phyloP scores from a whole-genome alignment of 2,113 vertebrate genomes.

The Chauna torquata region DNA sequence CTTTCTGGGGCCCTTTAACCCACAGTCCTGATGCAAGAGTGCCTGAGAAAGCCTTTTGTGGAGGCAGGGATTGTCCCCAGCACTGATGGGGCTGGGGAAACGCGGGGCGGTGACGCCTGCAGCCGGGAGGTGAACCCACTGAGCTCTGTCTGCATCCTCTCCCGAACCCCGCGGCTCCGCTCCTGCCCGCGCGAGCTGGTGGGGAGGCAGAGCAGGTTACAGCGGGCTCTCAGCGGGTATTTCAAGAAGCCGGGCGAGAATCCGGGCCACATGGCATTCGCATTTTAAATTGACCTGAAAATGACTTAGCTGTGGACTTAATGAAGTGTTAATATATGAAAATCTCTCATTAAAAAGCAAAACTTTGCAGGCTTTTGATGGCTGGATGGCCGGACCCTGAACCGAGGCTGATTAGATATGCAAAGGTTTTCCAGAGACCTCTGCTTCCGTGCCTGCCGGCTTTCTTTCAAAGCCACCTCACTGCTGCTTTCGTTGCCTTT shows the following conservation, averaged over 20 bases:
- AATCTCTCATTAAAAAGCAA: conserved; percentile 39
- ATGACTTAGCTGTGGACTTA: background rate
- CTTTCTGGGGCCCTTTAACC: background rate
- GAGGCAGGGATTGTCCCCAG: background rate
- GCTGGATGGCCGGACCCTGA: background rate
- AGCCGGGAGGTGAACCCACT: fast-evolving
- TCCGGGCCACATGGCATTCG: background rate
- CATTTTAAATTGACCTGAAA: background rate
- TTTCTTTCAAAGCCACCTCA: background rate
- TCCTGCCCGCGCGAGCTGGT: background rate
- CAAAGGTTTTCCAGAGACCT: background rate
- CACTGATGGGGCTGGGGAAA: fast-evolving
- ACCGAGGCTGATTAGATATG: background rate
- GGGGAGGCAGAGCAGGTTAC: background rate
- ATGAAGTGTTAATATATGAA: conserved; percentile 35
- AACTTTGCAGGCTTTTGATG: background rate
- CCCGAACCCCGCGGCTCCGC: fast-evolving
- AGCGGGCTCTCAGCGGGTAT: fast-evolving
- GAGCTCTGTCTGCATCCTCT: background rate
- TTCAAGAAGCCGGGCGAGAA: background rate
- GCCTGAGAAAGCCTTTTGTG: background rate
- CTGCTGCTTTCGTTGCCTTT: fast-evolving
- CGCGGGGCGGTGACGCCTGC: background rate
- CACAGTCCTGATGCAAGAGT: fast-evolving
- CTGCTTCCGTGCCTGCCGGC: background rate